Evolutionary conservation across 2,113 vertebrate species (phyloP).

Genomic region (Fukomys damarensis): DNA sequence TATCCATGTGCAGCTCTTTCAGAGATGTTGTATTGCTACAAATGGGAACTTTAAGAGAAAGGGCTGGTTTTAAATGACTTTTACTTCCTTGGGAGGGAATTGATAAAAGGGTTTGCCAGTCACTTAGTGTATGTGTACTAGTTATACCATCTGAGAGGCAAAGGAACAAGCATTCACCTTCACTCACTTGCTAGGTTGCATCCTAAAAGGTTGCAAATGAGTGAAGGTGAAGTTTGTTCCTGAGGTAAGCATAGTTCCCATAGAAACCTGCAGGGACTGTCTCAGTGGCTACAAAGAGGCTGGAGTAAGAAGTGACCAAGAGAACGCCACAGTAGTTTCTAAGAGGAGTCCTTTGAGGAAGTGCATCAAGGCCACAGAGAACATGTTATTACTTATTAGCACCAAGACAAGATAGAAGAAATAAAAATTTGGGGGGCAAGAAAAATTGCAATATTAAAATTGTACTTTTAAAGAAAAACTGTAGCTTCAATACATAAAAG

Average conservation of each 20-base stretch:
- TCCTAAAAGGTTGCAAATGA: not conserved
- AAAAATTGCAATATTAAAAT: not conserved
- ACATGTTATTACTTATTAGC: not conserved
- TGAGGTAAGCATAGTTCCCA: not conserved
- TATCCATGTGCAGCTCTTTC: not conserved
- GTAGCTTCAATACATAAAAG: not conserved
- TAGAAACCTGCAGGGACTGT: not conserved
- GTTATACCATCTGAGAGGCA: not conserved
- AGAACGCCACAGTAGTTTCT: not conserved
- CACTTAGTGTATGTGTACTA: not conserved
- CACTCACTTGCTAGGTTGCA: not conserved
- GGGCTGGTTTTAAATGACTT: not conserved
- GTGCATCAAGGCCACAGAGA: not conserved
- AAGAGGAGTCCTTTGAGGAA: not conserved
- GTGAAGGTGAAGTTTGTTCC: not conserved
- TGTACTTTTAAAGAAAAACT: not conserved
- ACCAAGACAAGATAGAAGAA: not conserved
- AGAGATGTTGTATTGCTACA: not conserved
- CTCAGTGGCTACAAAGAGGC: not conserved
- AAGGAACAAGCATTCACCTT: not conserved
- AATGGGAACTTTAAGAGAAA: not conserved
- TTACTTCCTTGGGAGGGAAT: not conserved
- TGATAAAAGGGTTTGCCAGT: not conserved
- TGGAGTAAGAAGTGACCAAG: not conserved
- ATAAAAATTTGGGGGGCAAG: not conserved